phyloP scores from a whole-genome alignment of 2,888 invertebrate species.

The Andricus quercusramuli region DNA sequence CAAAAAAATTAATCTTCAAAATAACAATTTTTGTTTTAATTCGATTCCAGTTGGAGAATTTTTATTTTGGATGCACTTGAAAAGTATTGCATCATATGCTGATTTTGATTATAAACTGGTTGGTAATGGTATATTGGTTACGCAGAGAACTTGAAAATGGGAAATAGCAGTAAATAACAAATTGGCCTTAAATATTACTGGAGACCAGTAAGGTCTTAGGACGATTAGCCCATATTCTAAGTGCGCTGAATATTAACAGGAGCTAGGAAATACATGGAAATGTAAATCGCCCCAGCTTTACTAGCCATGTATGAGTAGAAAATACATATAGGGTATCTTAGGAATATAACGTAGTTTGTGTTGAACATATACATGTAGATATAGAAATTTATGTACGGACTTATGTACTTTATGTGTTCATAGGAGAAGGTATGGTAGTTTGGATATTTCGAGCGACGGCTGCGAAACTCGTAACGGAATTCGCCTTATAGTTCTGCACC shows the following conservation, averaged over 20 bases:
- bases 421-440: constrained; percentile 42
- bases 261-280: constrained; percentile 17
- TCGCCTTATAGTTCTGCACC: constrained; percentile 55
- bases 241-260: constrained; percentile 57
- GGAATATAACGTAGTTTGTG: background rate
- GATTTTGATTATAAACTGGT: background rate
- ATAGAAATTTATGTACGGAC: constrained; percentile 58
- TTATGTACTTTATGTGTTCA: constrained; percentile 53
- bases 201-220: constrained; percentile 36
- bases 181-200: constrained; percentile 22
- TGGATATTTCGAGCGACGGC: constrained; percentile 62
- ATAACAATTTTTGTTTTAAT: too few species aligned
- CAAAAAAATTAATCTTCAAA: too few species aligned
- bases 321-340: constrained; percentile 11
- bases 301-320: background rate
- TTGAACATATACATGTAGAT: background rate
- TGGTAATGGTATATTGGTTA: background rate
- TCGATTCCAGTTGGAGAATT: too few species aligned
- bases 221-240: constrained; percentile 59
- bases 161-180: constrained; percentile 25
- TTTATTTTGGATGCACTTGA: too few species aligned
- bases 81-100: background rate
- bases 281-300: constrained; percentile 33
- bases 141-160: constrained; percentile 9
- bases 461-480: constrained; percentile 75